A percentile compares a stretch with the other conserved stretches of the same genome.
These are phyloP conservation scores for Hedychridium roseum DNA, from an alignment of 2,888 invertebrate genomes.

Conservation along the genomic window DNA sequence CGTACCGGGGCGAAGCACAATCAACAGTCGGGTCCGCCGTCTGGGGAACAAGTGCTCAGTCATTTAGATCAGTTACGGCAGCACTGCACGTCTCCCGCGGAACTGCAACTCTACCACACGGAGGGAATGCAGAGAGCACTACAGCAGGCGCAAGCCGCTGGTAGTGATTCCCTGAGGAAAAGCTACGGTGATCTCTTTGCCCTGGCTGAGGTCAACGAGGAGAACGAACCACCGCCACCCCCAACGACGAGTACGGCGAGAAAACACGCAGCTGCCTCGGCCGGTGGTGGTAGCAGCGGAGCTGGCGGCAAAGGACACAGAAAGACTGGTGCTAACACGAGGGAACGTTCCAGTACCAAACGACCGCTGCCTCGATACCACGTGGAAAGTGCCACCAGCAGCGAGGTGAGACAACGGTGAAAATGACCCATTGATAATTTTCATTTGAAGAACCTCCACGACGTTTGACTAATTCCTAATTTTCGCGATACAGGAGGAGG, in stretches of 20 bases:
- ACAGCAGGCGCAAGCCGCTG: slow-evolving; percentile 86
- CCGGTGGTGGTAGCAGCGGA: slow-evolving; percentile 41
- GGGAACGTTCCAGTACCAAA: slow-evolving; percentile 53
- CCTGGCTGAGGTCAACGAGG: slow-evolving; percentile 80
- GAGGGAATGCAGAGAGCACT: slow-evolving; percentile 92
- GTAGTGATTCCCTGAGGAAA: slow-evolving; percentile 88
- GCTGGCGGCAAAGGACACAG: slow-evolving; percentile 45
- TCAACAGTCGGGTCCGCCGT: slow-evolving; percentile 76
- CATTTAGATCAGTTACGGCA: slow-evolving; percentile 91
- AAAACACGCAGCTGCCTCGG: slow-evolving; percentile 49
- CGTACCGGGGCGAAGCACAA: slow-evolving; percentile 76
- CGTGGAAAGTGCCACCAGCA: slow-evolving; percentile 62
- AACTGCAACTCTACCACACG: slow-evolving; percentile 78
- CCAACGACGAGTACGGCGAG: slow-evolving; percentile 68
- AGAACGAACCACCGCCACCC: slow-evolving; percentile 69
- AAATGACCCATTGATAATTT: background rate
- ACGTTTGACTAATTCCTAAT: too few relatives aligned
- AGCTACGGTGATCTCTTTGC: slow-evolving; percentile 91
- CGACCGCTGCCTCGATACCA: slow-evolving; percentile 51
- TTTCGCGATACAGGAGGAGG: slow-evolving; percentile 78
- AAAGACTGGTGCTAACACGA: slow-evolving; percentile 52
- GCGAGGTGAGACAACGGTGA: slow-evolving; percentile 70
- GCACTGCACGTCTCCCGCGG: slow-evolving; percentile 68
- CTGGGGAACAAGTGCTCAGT: slow-evolving; percentile 85
- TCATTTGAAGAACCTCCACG: too few relatives aligned